Conservation (phyloP, 1,140 invertebrate species). For the Dendrolimus punctatus region DNA sequence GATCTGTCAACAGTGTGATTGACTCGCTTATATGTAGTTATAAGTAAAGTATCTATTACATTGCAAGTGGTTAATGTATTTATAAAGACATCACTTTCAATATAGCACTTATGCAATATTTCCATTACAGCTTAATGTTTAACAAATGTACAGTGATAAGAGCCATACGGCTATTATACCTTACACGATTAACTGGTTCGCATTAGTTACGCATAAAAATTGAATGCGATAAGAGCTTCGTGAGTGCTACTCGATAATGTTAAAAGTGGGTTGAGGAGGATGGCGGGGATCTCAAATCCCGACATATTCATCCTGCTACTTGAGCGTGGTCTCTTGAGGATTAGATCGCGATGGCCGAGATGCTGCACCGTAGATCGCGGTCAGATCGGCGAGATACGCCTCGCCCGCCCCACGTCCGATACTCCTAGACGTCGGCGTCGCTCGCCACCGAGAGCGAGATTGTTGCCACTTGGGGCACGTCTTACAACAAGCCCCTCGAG, state of each 20-base stretch:
- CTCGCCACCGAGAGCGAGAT: slow-evolving; percentile 18
- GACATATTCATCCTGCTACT: slow-evolving; percentile 22
- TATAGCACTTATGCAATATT: no score
- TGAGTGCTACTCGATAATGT: slow-evolving; percentile 16
- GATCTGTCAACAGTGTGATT: no score
- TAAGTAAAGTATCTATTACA: no score
- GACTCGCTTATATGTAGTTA: no score
- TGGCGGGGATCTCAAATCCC: slow-evolving; percentile 3
- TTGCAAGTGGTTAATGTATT: no score
- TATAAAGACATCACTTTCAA: no score
- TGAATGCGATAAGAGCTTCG: slow-evolving; percentile 20
- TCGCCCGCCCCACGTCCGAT: slow-evolving; percentile 18
- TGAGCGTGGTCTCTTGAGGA: slow-evolving; percentile 16
- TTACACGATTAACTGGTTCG: not conserved
- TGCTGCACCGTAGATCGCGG: slow-evolving; percentile 22
- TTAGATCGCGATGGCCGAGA: slow-evolving; percentile 29
- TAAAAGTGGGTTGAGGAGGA: slow-evolving; percentile 9
- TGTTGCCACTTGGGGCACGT: slow-evolving; percentile 29
- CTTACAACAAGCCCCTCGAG: slow-evolving; percentile 23
- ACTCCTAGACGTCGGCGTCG: slow-evolving; percentile 16
- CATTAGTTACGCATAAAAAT: slow-evolving; percentile 25
- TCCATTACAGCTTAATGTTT: slow-evolving; percentile 1
- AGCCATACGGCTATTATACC: not conserved
- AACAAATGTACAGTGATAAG: slow-evolving; percentile 1
- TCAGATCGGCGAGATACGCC: slow-evolving; percentile 39